Evolutionary conservation across 2,113 vertebrate genomes (phyloP).

Genomic region (Fukomys damarensis): DNA sequence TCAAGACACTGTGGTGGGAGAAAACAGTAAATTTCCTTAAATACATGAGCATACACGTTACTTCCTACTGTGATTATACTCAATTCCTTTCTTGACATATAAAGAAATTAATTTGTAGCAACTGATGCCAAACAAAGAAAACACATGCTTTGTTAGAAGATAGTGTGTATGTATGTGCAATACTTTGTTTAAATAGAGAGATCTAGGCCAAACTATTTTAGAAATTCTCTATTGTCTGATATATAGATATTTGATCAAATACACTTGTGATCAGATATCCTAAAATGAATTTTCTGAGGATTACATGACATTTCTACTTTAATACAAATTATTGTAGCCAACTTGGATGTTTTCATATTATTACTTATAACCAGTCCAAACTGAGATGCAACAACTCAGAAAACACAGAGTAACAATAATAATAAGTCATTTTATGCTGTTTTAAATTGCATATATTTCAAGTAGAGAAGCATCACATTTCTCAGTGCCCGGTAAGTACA

Average conservation of each 20-base stretch:
- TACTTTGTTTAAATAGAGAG: neutral
- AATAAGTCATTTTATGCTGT: neutral
- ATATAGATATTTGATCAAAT: neutral
- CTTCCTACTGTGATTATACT: neutral
- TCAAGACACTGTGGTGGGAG: neutral
- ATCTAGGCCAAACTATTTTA: constrained; percentile 13
- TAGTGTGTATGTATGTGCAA: neutral
- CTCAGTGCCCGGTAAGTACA: neutral
- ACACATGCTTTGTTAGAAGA: neutral
- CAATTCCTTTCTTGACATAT: neutral
- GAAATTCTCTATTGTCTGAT: neutral
- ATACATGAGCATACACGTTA: neutral
- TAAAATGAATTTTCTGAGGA: neutral
- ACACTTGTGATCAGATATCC: neutral
- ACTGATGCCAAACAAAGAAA: neutral
- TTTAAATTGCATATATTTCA: neutral
- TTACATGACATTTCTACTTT: neutral
- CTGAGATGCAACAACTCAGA: neutral
- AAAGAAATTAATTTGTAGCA: neutral
- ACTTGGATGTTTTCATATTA: constrained; percentile 12
- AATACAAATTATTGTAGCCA: neutral
- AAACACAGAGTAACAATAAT: neutral
- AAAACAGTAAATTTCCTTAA: neutral
- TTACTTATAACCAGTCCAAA: neutral
- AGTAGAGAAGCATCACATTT: neutral